Conservation (phyloP, 2,113 vertebrate species). For the Limanda limanda region DNA sequence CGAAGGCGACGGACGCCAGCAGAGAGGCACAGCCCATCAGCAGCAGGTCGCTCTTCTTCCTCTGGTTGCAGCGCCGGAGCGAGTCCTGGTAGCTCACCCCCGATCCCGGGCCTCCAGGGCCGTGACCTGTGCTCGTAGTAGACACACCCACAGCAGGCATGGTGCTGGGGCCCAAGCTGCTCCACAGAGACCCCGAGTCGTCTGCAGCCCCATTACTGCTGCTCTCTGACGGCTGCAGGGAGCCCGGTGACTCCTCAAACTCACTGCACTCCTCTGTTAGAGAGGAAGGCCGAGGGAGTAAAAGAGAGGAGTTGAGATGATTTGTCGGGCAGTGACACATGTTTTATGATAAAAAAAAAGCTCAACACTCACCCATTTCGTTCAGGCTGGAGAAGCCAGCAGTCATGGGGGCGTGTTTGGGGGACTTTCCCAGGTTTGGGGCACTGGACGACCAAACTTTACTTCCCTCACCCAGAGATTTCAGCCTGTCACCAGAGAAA, state of each 20-base stretch:
- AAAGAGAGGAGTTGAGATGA: background rate
- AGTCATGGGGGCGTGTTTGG: slow-evolving; percentile 88
- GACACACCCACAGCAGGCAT: slow-evolving; percentile 15
- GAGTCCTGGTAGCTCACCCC: slow-evolving; percentile 70
- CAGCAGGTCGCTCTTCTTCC: slow-evolving; percentile 86
- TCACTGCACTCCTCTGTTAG: slow-evolving; percentile 81
- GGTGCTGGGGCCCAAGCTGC: slow-evolving; percentile 52
- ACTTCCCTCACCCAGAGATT: slow-evolving; percentile 87
- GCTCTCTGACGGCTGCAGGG: slow-evolving; percentile 69
- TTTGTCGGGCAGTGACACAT: background rate
- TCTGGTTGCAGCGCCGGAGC: slow-evolving; percentile 76
- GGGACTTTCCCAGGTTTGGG: slow-evolving; percentile 92
- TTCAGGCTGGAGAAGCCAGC: slow-evolving; percentile 90
- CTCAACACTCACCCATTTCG: slow-evolving; percentile 87
- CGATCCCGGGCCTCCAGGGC: slow-evolving; percentile 27
- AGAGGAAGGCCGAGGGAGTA: background rate
- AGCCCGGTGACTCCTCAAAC: slow-evolving; percentile 76
- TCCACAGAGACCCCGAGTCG: slow-evolving; percentile 70
- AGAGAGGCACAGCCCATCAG: slow-evolving; percentile 88
- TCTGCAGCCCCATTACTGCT: slow-evolving; percentile 81
- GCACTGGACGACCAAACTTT: slow-evolving; percentile 93
- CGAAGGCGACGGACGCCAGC: slow-evolving; percentile 87
- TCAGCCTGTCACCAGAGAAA: slow-evolving; percentile 80
- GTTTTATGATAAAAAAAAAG: background rate
- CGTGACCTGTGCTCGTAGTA: slow-evolving; percentile 33